Conservation (phyloP, 2,797 vertebrate genomes). For the Gymnothorax javanicus region DNA sequence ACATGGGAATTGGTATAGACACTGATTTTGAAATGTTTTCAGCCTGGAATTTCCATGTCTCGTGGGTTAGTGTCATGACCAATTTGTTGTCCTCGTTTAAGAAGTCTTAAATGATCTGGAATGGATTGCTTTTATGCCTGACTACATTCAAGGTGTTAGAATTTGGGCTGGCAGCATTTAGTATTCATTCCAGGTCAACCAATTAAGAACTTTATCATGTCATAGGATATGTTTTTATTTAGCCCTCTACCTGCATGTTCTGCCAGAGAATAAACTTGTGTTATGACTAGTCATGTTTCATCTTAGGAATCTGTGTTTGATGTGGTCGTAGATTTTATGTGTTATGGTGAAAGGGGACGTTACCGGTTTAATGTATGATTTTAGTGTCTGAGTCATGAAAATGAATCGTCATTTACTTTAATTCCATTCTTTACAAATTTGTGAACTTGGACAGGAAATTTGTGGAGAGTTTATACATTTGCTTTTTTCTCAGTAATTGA, state of each 20-base stretch:
- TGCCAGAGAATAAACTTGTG: slow-evolving; percentile 46
- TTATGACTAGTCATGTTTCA: slow-evolving; percentile 49
- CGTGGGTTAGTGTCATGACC: neutral
- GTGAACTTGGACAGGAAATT: neutral
- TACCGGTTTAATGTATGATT: neutral
- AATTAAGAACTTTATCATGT: neutral
- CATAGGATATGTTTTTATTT: neutral
- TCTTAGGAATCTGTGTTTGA: slow-evolving; percentile 41
- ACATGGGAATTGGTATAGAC: neutral
- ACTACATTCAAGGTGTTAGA: neutral
- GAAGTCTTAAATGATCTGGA: neutral
- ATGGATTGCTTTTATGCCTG: neutral
- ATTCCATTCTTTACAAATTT: neutral
- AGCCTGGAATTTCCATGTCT: neutral
- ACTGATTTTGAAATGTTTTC: neutral
- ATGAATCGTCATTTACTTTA: neutral
- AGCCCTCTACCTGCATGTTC: slow-evolving; percentile 44
- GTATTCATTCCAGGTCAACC: neutral
- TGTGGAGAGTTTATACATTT: neutral
- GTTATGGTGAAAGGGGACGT: slow-evolving; percentile 6
- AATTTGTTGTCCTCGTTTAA: neutral
- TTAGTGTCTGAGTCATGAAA: neutral
- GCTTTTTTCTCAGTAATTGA: neutral
- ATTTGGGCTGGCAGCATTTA: neutral
- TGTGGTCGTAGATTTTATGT: slow-evolving; percentile 41